Evolutionary conservation across 2,797 vertebrate species (phyloP).

Genomic region (Pangasius macronema): DNA sequence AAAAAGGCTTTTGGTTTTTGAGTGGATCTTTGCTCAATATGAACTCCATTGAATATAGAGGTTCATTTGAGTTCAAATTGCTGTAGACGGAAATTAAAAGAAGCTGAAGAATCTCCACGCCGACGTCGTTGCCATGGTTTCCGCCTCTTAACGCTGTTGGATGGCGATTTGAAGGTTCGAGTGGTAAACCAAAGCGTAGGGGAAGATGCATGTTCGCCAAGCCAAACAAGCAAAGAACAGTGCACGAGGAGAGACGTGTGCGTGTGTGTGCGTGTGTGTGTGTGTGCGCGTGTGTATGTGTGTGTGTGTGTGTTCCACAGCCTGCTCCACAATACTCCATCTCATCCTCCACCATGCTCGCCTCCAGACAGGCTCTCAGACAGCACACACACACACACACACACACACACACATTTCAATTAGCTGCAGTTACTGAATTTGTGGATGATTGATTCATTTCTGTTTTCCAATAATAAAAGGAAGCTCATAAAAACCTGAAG

Average conservation of each 20-base stretch:
- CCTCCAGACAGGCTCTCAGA: constrained; percentile 4
- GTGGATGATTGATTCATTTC: background rate
- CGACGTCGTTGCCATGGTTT: constrained; percentile 43
- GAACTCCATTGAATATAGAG: background rate
- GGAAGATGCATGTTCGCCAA: constrained; percentile 57
- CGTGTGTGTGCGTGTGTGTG: constrained; percentile 13
- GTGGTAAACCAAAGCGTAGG: constrained; percentile 55
- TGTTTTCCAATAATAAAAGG: background rate
- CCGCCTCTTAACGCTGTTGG: constrained; percentile 43
- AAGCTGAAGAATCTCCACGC: constrained; percentile 28
- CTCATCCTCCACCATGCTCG: constrained; percentile 7
- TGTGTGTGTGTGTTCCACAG: background rate
- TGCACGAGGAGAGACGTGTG: constrained; percentile 2
- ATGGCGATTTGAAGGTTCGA: constrained; percentile 47
- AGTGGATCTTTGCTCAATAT: background rate
- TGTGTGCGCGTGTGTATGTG: constrained; percentile 7
- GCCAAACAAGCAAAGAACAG: constrained; percentile 67
- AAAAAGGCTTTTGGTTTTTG: background rate
- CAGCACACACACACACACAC: background rate
- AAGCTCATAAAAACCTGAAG: background rate
- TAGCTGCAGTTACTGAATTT: background rate
- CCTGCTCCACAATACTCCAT: constrained; percentile 14
- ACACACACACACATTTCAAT: background rate
- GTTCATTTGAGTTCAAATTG: background rate
- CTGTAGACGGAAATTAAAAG: background rate